Conservation (phyloP, 2,113 vertebrate genomes). For the Arvicanthis niloticus region DNA sequence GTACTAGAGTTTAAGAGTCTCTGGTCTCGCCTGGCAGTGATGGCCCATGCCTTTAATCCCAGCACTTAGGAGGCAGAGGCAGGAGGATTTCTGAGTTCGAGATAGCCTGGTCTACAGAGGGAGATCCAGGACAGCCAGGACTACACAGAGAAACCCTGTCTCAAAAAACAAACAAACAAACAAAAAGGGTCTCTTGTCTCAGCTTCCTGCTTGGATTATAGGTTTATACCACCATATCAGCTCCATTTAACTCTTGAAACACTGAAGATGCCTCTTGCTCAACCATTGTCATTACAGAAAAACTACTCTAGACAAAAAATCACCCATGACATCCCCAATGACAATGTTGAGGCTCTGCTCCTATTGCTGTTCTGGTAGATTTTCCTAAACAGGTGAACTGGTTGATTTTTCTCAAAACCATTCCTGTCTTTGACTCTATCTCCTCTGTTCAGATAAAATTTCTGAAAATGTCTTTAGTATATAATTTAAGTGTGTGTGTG, state of each 20-base stretch:
- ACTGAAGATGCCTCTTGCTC: neutral
- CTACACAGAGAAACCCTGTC: too few relatives aligned
- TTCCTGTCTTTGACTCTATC: neutral
- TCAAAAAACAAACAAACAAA: too few relatives aligned
- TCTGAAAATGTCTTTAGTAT: conserved; percentile 30
- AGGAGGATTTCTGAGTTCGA: too few relatives aligned
- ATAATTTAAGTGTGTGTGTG: neutral
- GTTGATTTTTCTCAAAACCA: neutral
- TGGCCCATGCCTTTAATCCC: too few relatives aligned
- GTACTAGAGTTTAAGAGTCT: neutral
- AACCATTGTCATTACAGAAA: neutral
- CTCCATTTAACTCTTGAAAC: neutral
- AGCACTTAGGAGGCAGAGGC: too few relatives aligned
- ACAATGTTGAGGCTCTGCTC: neutral
- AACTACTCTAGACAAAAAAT: neutral
- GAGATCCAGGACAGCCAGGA: too few relatives aligned
- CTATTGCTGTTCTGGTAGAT: neutral
- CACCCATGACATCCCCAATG: neutral
- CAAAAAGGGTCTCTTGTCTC: neutral
- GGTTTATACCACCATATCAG: neutral
- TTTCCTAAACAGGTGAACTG: neutral
- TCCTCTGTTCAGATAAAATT: neutral
- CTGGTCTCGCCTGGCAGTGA: too few relatives aligned
- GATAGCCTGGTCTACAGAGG: too few relatives aligned
- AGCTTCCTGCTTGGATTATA: neutral